phyloP scores from a whole-genome alignment of 2,888 invertebrate species.

The Drosophila barbarae region DNA sequence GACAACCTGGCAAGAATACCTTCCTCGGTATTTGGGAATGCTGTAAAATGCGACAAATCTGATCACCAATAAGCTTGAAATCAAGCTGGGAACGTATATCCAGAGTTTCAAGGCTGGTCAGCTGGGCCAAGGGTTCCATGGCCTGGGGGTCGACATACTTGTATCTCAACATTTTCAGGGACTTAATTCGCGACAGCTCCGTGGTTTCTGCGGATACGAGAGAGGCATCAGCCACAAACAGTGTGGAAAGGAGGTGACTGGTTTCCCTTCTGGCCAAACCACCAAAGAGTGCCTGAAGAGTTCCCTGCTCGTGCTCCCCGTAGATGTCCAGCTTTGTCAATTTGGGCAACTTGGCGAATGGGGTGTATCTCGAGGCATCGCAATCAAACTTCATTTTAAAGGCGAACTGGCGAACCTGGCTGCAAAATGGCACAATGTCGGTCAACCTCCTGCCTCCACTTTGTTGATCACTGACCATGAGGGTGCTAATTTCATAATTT shows the following conservation, averaged over 20 bases:
- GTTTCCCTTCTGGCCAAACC: background rate
- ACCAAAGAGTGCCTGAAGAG: background rate
- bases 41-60: background rate
- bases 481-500: background rate
- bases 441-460: slow-evolving; percentile 1
- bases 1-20: background rate
- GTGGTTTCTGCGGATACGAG: background rate
- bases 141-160: background rate
- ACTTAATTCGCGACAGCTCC: background rate
- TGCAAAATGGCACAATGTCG: slow-evolving; percentile 6
- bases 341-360: slow-evolving; percentile 1
- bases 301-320: slow-evolving; percentile 7
- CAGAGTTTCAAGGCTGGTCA: background rate
- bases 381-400: background rate
- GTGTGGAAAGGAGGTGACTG: background rate
- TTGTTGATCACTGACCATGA: background rate
- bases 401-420: background rate
- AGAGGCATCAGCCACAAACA: background rate
- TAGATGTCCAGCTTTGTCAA: background rate
- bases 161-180: background rate
- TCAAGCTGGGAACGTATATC: background rate
- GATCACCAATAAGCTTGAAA: background rate
- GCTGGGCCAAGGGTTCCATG: background rate
- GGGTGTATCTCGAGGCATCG: slow-evolving; percentile 8
- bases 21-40: background rate